These are phyloP conservation scores for Lepidocolaptes lacrymiger DNA, from an alignment of 2,797 vertebrate genomes.

Conservation along the genomic window DNA sequence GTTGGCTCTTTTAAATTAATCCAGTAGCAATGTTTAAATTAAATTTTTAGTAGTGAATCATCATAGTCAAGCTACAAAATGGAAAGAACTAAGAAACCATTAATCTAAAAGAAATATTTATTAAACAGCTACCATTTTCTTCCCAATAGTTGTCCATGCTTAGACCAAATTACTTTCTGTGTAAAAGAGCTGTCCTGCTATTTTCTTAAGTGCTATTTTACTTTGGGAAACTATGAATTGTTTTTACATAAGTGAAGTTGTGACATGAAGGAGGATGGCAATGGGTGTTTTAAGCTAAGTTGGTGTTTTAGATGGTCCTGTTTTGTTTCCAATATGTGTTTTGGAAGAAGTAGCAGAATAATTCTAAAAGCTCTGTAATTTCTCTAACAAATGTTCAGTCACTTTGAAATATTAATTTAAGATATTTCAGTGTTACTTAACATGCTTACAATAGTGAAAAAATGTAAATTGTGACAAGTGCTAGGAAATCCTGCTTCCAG, in stretches of 20 bases:
- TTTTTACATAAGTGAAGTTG: background rate
- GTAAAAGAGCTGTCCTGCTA: background rate
- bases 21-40: background rate
- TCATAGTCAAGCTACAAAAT: background rate
- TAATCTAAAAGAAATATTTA: conserved; percentile 15
- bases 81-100: background rate
- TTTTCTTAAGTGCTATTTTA: conserved; percentile 12
- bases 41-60: background rate
- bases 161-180: conserved; percentile 6
- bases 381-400: background rate
- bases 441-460: background rate
- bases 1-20: background rate
- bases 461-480: background rate
- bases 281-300: background rate
- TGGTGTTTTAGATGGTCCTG: background rate
- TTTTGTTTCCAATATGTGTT: background rate
- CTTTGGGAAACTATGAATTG: background rate
- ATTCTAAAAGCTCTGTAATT: background rate
- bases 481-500: background rate
- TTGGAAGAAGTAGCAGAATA: background rate
- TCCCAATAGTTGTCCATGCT: background rate
- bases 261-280: background rate
- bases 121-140: background rate
- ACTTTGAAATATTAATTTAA: background rate
- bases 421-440: background rate